Conservation (phyloP, 1,140 invertebrate genomes). For the Bombus impatiens region DNA sequence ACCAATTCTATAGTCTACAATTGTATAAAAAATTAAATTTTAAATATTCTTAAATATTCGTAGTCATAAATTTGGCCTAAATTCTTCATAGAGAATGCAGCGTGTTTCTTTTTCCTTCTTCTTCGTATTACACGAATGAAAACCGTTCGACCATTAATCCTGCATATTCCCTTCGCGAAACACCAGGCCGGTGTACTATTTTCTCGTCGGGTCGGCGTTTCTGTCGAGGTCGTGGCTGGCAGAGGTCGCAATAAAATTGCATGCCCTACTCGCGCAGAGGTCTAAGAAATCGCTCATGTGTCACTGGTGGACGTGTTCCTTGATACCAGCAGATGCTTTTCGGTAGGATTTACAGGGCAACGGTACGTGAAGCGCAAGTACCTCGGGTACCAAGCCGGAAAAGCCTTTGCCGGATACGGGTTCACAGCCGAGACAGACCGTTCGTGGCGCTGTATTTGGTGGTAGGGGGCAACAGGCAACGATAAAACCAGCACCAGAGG, state of each 20-base stretch:
- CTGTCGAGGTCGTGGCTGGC: not conserved
- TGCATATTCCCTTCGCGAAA: not conserved
- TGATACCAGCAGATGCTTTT: conserved; percentile 63
- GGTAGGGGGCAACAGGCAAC: conserved; percentile 42
- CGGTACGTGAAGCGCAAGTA: conserved; percentile 60
- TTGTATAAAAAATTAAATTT: not conserved
- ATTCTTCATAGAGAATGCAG: not conserved
- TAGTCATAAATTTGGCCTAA: not conserved
- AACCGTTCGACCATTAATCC: conserved; percentile 10
- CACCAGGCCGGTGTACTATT: not conserved
- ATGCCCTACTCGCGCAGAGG: conserved; percentile 29
- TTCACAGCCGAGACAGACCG: conserved; percentile 38
- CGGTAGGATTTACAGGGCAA: conserved; percentile 61
- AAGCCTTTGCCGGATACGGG: conserved; percentile 52
- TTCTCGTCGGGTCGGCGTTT: no score
- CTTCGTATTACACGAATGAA: not conserved
- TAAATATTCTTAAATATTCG: not conserved
- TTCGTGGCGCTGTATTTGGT: not conserved
- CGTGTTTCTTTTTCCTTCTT: no score
- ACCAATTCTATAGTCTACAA: no score
- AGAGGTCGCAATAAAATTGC: conserved; percentile 59
- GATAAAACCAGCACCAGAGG: conserved; percentile 66
- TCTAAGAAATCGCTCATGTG: conserved; percentile 57
- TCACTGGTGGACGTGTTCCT: conserved; percentile 59
- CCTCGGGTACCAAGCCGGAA: conserved; percentile 36